Conservation (phyloP, 2,888 invertebrate species). For the Drosophila bunnanda region DNA sequence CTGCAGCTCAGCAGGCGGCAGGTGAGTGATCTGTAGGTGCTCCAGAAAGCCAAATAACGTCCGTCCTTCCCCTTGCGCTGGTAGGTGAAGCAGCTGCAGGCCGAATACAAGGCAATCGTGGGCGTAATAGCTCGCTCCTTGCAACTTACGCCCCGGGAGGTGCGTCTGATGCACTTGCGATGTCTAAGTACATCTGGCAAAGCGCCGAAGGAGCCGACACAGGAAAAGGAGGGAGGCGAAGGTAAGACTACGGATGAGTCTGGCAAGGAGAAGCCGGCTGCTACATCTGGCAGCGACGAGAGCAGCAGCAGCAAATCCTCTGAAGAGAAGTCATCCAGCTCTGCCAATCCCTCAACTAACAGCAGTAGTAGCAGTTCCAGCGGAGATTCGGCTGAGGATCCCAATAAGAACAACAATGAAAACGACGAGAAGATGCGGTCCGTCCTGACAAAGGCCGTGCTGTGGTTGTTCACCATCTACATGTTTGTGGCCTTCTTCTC, state of each 20-base stretch:
- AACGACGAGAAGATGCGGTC: constrained; percentile 90
- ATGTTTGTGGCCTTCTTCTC: constrained; percentile 90
- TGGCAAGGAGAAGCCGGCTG: constrained; percentile 11
- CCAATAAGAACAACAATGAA: constrained; percentile 86
- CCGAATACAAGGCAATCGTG: constrained; percentile 82
- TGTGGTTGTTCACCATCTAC: constrained; percentile 92
- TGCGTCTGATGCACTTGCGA: constrained; percentile 74
- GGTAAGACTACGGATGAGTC: constrained; percentile 8
- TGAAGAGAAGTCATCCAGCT: constrained; percentile 1
- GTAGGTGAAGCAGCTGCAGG: constrained; percentile 72
- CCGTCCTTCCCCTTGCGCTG: background rate
- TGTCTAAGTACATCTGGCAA: constrained; percentile 36
- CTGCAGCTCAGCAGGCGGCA: constrained; percentile 62
- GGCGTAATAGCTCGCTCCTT: constrained; percentile 80
- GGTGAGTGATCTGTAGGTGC: constrained; percentile 48
- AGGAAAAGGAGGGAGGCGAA: constrained; percentile 17
- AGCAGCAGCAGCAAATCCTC: constrained; percentile 5
- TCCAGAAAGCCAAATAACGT: too few species aligned
- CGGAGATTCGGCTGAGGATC: constrained; percentile 42
- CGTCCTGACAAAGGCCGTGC: constrained; percentile 90
- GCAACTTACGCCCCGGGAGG: constrained; percentile 66
- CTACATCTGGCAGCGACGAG: background rate
- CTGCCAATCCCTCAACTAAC: constrained; percentile 7
- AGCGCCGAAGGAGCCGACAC: background rate
- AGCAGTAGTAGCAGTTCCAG: constrained; percentile 18